phyloP scores from a whole-genome alignment of 2,888 invertebrate genomes.

The Oxycera nigricornis region DNA sequence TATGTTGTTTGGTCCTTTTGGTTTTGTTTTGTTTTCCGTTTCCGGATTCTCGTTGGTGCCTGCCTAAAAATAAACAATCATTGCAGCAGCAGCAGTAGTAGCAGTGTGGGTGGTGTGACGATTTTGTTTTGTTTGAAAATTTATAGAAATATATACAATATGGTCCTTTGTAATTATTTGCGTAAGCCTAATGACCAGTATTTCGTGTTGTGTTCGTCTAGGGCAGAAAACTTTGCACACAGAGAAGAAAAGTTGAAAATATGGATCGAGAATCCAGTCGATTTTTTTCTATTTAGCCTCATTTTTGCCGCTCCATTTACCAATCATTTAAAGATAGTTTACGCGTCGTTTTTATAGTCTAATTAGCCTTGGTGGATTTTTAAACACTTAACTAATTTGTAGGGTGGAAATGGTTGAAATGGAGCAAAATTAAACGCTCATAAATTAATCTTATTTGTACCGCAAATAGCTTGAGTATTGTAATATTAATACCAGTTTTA shows the following conservation, averaged over 20 bases:
- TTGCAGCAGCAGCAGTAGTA: neutral
- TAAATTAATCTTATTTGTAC: too few relatives aligned
- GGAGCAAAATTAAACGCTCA: too few relatives aligned
- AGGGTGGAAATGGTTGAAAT: too few relatives aligned
- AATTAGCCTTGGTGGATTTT: conserved; percentile 4
- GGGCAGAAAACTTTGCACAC: neutral
- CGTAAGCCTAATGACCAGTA: neutral
- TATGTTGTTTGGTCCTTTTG: conserved; percentile 19
- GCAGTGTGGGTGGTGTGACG: neutral
- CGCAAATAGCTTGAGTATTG: too few relatives aligned
- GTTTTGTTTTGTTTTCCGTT: neutral
- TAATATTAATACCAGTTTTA: too few relatives aligned
- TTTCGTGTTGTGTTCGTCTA: neutral
- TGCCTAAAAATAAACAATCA: neutral
- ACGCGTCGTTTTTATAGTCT: neutral
- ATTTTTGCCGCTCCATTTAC: neutral
- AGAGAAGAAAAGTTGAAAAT: neutral
- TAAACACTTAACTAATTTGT: too few relatives aligned
- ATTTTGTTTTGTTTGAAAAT: neutral
- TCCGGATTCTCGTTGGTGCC: neutral
- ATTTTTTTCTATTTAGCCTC: neutral
- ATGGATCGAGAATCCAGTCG: neutral
- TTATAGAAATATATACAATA: conserved; percentile 8
- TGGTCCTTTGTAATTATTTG: neutral
- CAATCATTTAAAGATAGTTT: neutral